Conservation (phyloP, 2,113 vertebrate species). For the Pristiophorus japonicus region DNA sequence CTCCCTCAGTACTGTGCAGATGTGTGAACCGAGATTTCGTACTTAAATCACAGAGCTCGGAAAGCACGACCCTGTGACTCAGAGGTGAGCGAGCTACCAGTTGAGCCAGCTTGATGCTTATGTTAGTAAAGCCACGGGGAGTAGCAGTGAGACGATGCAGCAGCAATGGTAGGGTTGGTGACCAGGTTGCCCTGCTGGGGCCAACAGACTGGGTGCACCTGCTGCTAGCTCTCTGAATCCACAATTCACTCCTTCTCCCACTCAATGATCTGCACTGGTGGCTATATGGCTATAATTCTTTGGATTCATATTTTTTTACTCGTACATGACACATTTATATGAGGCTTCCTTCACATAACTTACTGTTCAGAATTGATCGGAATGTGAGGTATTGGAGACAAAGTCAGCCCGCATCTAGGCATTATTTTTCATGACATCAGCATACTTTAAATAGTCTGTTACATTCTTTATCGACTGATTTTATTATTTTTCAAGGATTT, state of each 20-base stretch:
- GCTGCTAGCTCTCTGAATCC: not conserved
- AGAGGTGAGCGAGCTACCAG: not conserved
- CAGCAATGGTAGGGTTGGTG: not conserved
- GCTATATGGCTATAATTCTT: not conserved
- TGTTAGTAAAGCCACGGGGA: not conserved
- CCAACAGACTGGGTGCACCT: not conserved
- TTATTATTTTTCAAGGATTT: slow-evolving; percentile 29
- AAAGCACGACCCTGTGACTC: not conserved
- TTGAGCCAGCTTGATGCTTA: not conserved
- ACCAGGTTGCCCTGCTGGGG: not conserved
- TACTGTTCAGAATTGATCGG: not conserved
- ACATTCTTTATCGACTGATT: slow-evolving; percentile 23
- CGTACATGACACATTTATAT: not conserved
- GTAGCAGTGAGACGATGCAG: not conserved
- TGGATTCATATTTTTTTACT: not conserved
- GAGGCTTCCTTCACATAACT: not conserved
- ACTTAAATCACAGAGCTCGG: not conserved
- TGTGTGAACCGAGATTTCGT: not conserved
- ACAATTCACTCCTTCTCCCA: not conserved
- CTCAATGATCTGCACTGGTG: no score
- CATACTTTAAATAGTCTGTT: slow-evolving; percentile 18
- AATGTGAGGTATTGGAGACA: not conserved
- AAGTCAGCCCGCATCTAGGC: not conserved
- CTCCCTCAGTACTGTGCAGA: not conserved
- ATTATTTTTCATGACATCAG: slow-evolving; percentile 25